Base-by-base conservation (phyloP, 2,113 vertebrate genomes). In the Phainopepla nitens region DNA sequence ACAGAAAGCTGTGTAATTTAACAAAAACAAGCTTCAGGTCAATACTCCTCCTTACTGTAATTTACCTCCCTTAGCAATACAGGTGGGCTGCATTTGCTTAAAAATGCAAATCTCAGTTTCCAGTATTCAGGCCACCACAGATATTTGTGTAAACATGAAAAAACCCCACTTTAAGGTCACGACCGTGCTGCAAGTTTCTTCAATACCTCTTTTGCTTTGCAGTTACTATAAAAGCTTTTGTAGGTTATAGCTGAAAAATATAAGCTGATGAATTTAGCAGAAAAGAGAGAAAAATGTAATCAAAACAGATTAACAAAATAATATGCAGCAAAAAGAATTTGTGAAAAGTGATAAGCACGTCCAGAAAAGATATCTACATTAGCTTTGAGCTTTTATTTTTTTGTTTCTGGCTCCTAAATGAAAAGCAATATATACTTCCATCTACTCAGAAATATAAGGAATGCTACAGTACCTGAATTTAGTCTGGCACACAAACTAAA, bases 391-490 rank as follows among this genome's bases (percentile, higher is more conserved):
- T 44, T 21, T 35, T 35, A 6, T 18, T 31, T 49, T 15, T 66
- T 41, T 33, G 13, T 25, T 83, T 92, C 49, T 83, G 29, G n/a
- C n/a, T 75, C 85, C 69, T 60, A 62, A 94, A 86, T 27, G 39
- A 87, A 73, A 80, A 91, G 33, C 19, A 73, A 33, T 80, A 85
- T 65, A 28, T 70, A 54, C 6, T 33, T 72, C 78, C 56, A 80
- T 70, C 72, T 42, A 45, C 66, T 51, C 66, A 93, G 82, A 96
- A 96, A 95, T 86, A 58, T 35, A 33, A 96, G 75, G 96, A 97
- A 97, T 96, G 95, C 68, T 80, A 85, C 87, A 94, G 57, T 56
- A 95, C 90, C 79, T 95, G 95, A 92, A 85, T 66, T 62, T 41
- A 72, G 82, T 66, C 82, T 93, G 87, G 82, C 82, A 80, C 73